A percentile compares a stretch with the other conserved stretches of the same genome.
phyloP scores from a whole-genome alignment of 2,113 vertebrate genomes.

The Thinocorus orbignyianus region DNA sequence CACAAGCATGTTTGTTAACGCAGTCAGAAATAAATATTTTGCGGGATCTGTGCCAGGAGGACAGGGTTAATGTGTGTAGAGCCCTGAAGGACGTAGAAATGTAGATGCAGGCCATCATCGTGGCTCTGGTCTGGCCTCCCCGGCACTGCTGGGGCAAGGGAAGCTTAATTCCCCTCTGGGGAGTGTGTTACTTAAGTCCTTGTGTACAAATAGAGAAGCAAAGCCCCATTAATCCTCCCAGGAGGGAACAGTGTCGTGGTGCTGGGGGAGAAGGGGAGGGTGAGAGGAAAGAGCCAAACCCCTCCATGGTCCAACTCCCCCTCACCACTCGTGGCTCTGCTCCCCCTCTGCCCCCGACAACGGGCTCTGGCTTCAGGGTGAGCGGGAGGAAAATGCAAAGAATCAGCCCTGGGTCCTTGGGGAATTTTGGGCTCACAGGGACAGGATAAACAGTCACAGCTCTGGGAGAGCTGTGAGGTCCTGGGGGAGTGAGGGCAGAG shows the following conservation, averaged over 20 bases:
- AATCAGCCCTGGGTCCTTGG: neutral
- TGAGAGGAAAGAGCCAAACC: neutral
- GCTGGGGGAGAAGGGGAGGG: neutral
- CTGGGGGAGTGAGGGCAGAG: neutral
- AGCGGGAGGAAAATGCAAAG: neutral
- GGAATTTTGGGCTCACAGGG: neutral
- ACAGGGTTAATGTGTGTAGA: neutral
- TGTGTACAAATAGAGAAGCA: neutral
- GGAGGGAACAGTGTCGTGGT: neutral
- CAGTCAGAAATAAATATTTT: neutral
- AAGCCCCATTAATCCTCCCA: neutral
- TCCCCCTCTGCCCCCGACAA: neutral
- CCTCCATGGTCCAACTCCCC: rapidly evolving
- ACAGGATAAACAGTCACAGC: neutral
- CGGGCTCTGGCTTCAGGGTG: rapidly evolving
- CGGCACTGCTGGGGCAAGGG: neutral
- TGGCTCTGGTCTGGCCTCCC: neutral
- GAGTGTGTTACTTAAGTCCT: neutral
- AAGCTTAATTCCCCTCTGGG: neutral
- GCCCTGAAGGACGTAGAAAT: neutral
- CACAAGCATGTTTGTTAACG: neutral
- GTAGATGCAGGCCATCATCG: neutral
- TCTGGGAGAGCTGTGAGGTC: neutral
- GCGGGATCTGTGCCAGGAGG: neutral
- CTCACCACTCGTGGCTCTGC: neutral